phyloP scores from a whole-genome alignment of 2,888 invertebrate species.

The Lagria hirta region DNA sequence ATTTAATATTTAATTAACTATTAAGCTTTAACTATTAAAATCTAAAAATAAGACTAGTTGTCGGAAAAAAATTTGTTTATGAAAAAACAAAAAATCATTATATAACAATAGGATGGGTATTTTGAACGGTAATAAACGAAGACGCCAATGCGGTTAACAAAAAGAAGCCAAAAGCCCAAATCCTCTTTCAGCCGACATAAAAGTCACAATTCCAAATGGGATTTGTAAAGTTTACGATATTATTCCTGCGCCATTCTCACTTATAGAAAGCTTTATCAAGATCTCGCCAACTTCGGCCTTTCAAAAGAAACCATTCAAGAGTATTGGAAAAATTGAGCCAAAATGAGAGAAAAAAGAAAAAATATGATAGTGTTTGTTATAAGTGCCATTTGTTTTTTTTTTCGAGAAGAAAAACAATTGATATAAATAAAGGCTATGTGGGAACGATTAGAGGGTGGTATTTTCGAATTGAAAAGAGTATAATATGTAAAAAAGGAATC shows the following conservation, averaged over 20 bases:
- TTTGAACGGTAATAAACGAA: constrained; percentile 21
- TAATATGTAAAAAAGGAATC: too few species aligned
- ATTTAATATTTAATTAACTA: too few species aligned
- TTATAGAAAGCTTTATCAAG: constrained; percentile 54
- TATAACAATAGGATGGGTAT: constrained; percentile 27
- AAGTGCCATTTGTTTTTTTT: too few species aligned
- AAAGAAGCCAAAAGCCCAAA: constrained; percentile 53
- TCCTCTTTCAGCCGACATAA: constrained; percentile 56
- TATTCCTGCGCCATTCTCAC: constrained; percentile 55
- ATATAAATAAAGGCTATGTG: too few species aligned
- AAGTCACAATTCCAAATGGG: constrained; percentile 57
- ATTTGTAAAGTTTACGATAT: constrained; percentile 58
- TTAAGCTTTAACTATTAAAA: too few species aligned
- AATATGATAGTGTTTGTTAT: too few species aligned
- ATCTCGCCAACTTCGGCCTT: constrained; percentile 50
- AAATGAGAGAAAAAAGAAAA: constrained; percentile 42
- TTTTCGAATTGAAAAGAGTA: constrained; percentile 9
- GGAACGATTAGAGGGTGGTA: too few species aligned
- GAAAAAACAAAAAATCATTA: constrained; percentile 28
- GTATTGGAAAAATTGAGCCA: constrained; percentile 52
- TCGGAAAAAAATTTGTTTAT: too few species aligned
- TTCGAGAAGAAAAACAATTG: too few species aligned
- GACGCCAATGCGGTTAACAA: constrained; percentile 40
- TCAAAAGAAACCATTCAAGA: constrained; percentile 49
- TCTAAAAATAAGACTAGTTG: too few species aligned